These are phyloP conservation scores for Brachionus asplanchnoidis DNA, from an alignment of 1,140 invertebrate genomes.

Conservation along the genomic window DNA sequence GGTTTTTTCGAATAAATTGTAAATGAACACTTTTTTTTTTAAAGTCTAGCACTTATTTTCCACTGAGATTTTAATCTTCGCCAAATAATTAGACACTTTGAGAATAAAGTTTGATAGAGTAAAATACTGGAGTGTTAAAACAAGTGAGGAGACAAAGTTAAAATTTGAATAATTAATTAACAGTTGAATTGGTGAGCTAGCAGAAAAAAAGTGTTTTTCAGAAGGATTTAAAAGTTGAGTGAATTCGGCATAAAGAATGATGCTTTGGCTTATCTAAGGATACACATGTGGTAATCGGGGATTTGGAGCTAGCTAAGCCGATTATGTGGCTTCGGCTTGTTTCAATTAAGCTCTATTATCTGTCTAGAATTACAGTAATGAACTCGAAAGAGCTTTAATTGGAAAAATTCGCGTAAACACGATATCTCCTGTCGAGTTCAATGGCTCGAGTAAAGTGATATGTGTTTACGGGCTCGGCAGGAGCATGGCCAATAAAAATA, in stretches of 20 bases:
- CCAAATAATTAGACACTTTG: not conserved
- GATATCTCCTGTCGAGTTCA: not conserved
- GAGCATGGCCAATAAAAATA: not conserved
- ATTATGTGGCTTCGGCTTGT: constrained; percentile 6
- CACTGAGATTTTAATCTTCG: not conserved
- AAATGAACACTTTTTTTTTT: too few species aligned
- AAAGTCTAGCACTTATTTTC: too few species aligned
- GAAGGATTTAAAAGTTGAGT: too few species aligned
- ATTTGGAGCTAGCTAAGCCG: not conserved
- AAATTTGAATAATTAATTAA: not conserved
- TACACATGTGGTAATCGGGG: not conserved
- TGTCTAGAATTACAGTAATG: constrained; percentile 19
- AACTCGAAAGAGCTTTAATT: constrained; percentile 1
- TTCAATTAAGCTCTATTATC: constrained; percentile 7
- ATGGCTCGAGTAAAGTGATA: not conserved
- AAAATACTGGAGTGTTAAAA: too few species aligned
- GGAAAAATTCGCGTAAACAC: not conserved
- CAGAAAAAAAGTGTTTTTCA: not conserved
- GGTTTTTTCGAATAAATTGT: too few species aligned
- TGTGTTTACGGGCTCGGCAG: not conserved
- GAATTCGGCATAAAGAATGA: not conserved
- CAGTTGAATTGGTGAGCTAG: not conserved
- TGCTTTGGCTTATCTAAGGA: not conserved
- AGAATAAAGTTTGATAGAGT: not conserved
- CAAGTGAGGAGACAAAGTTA: not conserved